phyloP scores from a whole-genome alignment of 2,888 invertebrate genomes.

The Thelaira solivaga region DNA sequence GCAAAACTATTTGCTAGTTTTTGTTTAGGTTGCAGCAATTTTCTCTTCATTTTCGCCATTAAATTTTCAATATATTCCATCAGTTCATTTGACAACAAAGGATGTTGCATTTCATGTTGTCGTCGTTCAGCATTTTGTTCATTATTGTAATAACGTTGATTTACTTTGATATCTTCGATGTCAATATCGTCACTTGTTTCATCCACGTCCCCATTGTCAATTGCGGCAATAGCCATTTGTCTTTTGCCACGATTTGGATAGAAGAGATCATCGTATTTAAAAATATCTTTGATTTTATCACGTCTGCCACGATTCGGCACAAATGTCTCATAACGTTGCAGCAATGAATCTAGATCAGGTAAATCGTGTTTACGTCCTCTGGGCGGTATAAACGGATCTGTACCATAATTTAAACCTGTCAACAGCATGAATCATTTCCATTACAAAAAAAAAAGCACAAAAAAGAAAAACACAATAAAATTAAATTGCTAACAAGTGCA shows the following conservation, averaged over 20 bases:
- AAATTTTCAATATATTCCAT: conserved; percentile 42
- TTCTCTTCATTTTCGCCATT: conserved; percentile 64
- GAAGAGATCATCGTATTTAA: conserved; percentile 76
- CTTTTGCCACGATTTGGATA: conserved; percentile 76
- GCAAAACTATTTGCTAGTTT: conserved; percentile 55
- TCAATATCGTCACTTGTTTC: conserved; percentile 31
- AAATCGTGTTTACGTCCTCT: conserved; percentile 74
- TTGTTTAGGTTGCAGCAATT: conserved; percentile 57
- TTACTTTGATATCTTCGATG: conserved; percentile 19
- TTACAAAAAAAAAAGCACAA: too few species aligned
- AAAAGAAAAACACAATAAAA: conserved; percentile 29
- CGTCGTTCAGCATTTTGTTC: conserved; percentile 24
- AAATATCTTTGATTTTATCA: conserved; percentile 75
- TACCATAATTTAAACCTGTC: conserved; percentile 61
- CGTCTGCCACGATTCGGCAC: conserved; percentile 76
- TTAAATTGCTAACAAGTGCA: conserved; percentile 17
- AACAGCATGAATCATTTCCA: neutral
- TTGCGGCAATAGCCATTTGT: conserved; percentile 53
- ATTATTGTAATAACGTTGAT: conserved; percentile 17
- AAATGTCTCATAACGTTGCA: conserved; percentile 73
- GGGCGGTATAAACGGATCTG: conserved; percentile 75
- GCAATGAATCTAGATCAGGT: conserved; percentile 69
- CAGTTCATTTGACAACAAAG: conserved; percentile 44
- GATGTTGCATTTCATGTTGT: conserved; percentile 49
- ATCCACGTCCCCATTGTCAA: conserved; percentile 25